phyloP scores from a whole-genome alignment of 2,797 vertebrate genomes.

The Myotis pilosus region DNA sequence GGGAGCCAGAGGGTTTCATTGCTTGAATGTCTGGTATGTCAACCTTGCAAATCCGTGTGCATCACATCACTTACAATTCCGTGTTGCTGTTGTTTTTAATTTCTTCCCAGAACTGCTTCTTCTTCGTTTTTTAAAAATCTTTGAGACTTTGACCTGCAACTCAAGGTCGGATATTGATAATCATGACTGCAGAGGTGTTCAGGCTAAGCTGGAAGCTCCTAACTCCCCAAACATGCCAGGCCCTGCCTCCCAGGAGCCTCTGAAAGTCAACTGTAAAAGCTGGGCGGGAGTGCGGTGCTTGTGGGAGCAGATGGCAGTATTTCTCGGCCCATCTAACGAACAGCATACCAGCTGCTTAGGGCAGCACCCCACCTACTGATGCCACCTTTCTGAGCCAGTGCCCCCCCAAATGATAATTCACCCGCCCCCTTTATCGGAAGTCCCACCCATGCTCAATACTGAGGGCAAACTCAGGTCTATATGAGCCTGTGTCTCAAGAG shows the following conservation, averaged over 20 bases:
- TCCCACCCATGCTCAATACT: background rate
- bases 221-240: background rate
- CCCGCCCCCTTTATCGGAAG: background rate
- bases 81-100: background rate
- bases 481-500: background rate
- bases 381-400: background rate
- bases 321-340: background rate
- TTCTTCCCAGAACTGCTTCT: background rate
- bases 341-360: no score
- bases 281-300: background rate
- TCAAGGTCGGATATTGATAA: background rate
- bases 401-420: background rate
- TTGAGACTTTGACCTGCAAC: background rate
- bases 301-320: background rate
- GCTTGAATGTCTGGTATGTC: background rate
- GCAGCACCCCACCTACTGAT: no score
- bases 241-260: background rate
- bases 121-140: background rate
- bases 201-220: background rate
- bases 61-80: background rate
- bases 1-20: background rate
- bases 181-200: background rate
- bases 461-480: no score
- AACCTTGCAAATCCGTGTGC: background rate
- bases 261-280: background rate